Evolutionary conservation across 2,888 invertebrate species (phyloP), one percentile per base, ranked within the genome.

Genomic region (Malacosoma neustria): DNA sequence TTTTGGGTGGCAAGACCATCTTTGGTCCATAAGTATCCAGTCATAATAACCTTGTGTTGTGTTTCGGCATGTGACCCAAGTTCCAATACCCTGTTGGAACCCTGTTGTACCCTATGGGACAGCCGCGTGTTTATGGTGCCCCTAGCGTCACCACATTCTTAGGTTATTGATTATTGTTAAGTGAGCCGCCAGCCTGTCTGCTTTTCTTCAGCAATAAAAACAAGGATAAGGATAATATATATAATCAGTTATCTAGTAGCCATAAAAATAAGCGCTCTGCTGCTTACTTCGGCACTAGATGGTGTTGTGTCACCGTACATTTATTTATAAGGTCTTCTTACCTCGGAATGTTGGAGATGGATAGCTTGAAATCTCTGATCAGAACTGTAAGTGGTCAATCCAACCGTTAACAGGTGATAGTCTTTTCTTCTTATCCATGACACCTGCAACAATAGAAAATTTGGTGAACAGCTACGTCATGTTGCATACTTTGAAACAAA

Each of bases 281-380:
- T n/a, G n/a, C n/a, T n/a, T n/a, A n/a, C n/a, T n/a, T n/a, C n/a
- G n/a, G n/a, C n/a, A n/a, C n/a, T n/a, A n/a, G n/a, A n/a, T n/a
- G n/a, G n/a, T n/a, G n/a, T n/a, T n/a, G n/a, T n/a, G n/a, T n/a
- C n/a, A n/a, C n/a, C n/a, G n/a, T n/a, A n/a, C n/a, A n/a, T n/a
- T n/a, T n/a, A n/a, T n/a, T n/a, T 4, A 9, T 22, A 9, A 22
- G 5, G 22, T 22, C 22, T 4, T 41, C 64, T 87, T 86, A 93
- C 93, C 90, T 95, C 94, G 53, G 94, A 93, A 81, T 95, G 93
- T 61, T 93, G 93, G 48, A 94, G 87, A 74, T 96, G 95, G 52
- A 93, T 91, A 33, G 95, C 93, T 64, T 93, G 93, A 79, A 95
- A 96, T 59, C 96, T 88, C 65, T 93, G 94, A 67, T 96, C 96